phyloP scores from a whole-genome alignment of 2,888 invertebrate species.

The Eupithecia dodoneata region DNA sequence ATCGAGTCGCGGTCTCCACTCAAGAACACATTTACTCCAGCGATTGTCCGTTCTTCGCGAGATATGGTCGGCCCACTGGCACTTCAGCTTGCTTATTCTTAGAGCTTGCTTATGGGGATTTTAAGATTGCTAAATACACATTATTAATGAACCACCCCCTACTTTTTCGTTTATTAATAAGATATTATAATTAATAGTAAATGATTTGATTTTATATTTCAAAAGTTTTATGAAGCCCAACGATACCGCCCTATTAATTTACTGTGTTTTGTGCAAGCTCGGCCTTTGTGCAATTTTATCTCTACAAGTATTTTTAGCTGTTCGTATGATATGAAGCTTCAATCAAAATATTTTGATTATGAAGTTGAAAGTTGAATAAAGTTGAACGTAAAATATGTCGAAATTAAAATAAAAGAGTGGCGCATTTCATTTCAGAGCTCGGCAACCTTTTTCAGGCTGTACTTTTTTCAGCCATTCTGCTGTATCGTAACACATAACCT shows the following conservation, averaged over 20 bases:
- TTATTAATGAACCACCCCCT: no score
- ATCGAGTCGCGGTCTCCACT: no score
- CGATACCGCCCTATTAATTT: neutral
- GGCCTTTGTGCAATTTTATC: neutral
- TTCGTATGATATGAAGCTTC: neutral
- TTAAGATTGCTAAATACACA: no score
- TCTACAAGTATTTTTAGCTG: neutral
- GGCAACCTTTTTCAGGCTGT: constrained; percentile 35
- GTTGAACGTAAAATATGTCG: constrained; percentile 33
- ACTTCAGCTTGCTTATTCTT: no score
- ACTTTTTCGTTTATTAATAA: no score
- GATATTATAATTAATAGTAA: no score
- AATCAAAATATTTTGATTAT: constrained; percentile 28
- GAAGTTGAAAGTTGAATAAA: constrained; percentile 28
- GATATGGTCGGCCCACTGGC: no score
- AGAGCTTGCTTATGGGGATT: no score
- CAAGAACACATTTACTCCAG: no score
- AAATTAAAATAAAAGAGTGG: constrained; percentile 31
- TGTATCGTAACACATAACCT: constrained; percentile 1
- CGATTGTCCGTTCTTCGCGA: no score
- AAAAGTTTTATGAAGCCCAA: no score
- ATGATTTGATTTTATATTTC: no score
- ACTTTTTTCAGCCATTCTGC: constrained; percentile 25
- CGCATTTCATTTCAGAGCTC: constrained; percentile 33
- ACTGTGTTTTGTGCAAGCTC: neutral